Evolutionary conservation across 1,140 invertebrate species (phyloP), one percentile per base, ranked within the genome.

Genomic region (Nixonia krombeini): DNA sequence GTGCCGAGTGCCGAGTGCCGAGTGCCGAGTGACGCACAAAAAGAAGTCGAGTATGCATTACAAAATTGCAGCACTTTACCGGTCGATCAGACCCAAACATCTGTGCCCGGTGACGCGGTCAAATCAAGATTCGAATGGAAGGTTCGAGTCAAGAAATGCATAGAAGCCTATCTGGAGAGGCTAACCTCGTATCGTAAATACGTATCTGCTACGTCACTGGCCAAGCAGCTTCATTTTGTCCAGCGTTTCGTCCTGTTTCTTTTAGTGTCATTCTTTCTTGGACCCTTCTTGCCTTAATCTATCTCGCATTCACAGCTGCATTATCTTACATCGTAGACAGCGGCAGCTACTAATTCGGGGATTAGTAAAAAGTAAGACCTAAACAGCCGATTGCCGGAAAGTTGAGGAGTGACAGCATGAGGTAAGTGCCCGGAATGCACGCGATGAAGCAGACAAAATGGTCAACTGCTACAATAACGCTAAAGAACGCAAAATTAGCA

Each of bases 201-300:
- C 56, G 70, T 75, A 81, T 81, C 78, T 81, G 78, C 79, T 61
- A 72, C 79, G 76, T 81, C 79, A 81, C 68, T 67, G 74, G 56
- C 55, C 65, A 52, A 28, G 49, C 33, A 55, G 31, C 44, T 61
- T 12, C 65, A 52, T 57, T 66, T 44, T 62, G 51, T 56, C 59
- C 53, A 29, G 10, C 38, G 37, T 29, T 17, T 35, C 62, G n/a
- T 45, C 59, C 55, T 29, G 40, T 49, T 53, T 45, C 45, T 29
- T 47, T 44, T 42, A 41, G 55, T 44, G 31, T 58, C 57, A 62
- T 51, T 57, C 46, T 31, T 49, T 46, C n/a, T 35, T 25, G 28
- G 33, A 49, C 37, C 49, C 49, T 45, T 40, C 41, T 33, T 35
- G 53, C 47, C 61, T 59, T 70, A 72, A 76, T 77, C 70, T 77